These are phyloP conservation scores for Hirundichthys speculiger DNA, from an alignment of 2,113 vertebrate species.

Conservation along the genomic window DNA sequence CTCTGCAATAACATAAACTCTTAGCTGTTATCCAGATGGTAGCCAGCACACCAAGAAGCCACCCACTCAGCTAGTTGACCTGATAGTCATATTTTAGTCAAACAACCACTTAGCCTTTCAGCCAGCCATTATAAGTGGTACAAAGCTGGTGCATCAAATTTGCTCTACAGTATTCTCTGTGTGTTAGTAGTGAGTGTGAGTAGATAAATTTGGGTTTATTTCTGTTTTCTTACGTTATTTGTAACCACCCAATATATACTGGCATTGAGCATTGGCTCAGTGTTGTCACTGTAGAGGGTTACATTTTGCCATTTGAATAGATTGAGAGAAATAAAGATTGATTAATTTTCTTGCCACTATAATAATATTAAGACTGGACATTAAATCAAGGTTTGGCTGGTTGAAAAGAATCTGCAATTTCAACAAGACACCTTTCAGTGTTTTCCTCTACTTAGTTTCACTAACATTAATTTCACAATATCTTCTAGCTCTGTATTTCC, in stretches of 20 bases:
- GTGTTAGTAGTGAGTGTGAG: too few species aligned
- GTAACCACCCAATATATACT: too few species aligned
- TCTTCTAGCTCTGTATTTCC: constrained; percentile 24
- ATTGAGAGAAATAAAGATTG: too few species aligned
- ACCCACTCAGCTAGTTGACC: not conserved
- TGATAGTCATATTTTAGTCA: too few species aligned
- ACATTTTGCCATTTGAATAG: too few species aligned
- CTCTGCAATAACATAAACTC: constrained; percentile 56
- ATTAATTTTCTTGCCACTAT: too few species aligned
- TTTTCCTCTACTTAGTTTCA: constrained; percentile 13
- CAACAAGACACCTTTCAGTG: constrained; percentile 26
- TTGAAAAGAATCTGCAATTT: constrained; percentile 11
- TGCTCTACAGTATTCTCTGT: not conserved
- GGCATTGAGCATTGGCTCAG: too few species aligned
- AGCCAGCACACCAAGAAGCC: constrained; percentile 39
- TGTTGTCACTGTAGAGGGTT: too few species aligned
- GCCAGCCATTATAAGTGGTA: constrained; percentile 12
- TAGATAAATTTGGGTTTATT: too few species aligned
- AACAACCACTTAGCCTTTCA: not conserved
- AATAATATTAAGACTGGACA: too few species aligned
- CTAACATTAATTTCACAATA: constrained; percentile 2
- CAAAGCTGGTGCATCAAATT: constrained; percentile 31
- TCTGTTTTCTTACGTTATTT: too few species aligned
- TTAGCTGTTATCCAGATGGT: constrained; percentile 46
- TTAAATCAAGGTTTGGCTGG: too few species aligned